phyloP scores from a whole-genome alignment of 2,888 invertebrate genomes.

The Anodontia alba region DNA sequence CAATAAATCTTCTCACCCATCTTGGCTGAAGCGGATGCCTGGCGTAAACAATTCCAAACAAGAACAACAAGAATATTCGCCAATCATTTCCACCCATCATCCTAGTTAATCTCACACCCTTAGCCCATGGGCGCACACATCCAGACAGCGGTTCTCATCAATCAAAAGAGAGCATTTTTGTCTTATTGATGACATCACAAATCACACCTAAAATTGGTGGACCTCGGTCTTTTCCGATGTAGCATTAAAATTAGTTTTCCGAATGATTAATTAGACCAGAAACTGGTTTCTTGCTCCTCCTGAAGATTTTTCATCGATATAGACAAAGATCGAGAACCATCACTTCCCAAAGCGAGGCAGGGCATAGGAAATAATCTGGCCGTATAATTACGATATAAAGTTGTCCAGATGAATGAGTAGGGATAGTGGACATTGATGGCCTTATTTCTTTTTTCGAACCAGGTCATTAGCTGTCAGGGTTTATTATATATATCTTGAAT shows the following conservation, averaged over 20 bases:
- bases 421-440: neutral
- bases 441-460: neutral
- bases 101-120: neutral
- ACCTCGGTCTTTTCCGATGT: neutral
- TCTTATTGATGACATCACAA: neutral
- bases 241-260: neutral
- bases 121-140: conserved; percentile 1
- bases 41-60: neutral
- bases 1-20: neutral
- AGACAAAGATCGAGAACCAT: neutral
- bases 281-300: neutral
- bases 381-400: neutral
- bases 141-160: neutral
- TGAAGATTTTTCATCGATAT: neutral
- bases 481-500: neutral
- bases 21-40: neutral
- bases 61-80: neutral
- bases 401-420: neutral
- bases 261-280: neutral
- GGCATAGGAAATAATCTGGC: neutral
- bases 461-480: neutral
- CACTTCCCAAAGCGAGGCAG: neutral
- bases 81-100: neutral
- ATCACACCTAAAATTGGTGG: neutral
- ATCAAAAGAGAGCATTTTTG: neutral